Conservation (phyloP, 2,113 vertebrate genomes). For the Panthera leo region DNA sequence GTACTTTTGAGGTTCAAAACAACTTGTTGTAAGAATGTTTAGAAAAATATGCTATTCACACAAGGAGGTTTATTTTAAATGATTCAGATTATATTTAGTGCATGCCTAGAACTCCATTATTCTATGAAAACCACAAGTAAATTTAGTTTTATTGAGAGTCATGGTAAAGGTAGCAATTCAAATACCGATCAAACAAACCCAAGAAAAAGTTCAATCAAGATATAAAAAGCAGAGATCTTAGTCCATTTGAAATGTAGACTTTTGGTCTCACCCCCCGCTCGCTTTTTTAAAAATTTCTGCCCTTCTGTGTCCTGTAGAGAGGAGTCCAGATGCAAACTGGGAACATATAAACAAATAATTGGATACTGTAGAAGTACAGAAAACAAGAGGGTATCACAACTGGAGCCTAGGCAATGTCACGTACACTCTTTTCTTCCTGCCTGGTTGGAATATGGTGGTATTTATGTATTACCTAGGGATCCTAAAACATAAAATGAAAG, state of each 20-base stretch:
- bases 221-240: background rate
- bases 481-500: background rate
- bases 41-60: slow-evolving; percentile 23
- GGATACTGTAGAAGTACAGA: background rate
- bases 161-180: background rate
- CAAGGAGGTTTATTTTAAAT: slow-evolving; percentile 30
- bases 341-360: background rate
- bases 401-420: background rate
- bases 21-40: slow-evolving; percentile 57
- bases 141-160: slow-evolving; percentile 31
- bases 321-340: background rate
- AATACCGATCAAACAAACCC: background rate
- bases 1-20: slow-evolving; percentile 70
- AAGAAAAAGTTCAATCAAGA: background rate
- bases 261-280: background rate
- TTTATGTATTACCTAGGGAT: background rate
- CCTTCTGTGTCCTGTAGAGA: background rate
- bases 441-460: background rate
- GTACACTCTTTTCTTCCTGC: background rate
- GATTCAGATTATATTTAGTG: background rate
- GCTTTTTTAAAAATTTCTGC: background rate
- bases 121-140: slow-evolving; percentile 43
- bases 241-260: background rate
- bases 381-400: background rate
- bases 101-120: slow-evolving; percentile 28